A percentile compares a stretch with the other conserved stretches of the same genome.
Evolutionary conservation across 2,888 invertebrate species (phyloP).

Genomic region (Listrodromus nycthemerus): DNA sequence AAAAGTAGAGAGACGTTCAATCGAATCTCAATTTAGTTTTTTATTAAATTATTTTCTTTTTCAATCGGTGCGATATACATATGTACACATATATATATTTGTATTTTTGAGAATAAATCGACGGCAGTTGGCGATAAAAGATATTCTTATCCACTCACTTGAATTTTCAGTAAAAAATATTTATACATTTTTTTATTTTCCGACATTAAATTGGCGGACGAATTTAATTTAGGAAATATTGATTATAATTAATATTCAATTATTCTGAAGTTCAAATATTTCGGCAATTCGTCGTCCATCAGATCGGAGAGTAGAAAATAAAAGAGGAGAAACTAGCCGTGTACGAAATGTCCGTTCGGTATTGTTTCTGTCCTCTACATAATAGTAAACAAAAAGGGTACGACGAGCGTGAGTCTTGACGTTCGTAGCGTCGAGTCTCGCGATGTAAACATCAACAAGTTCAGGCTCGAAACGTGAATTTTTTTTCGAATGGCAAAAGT

Average conservation of each 20-base stretch:
- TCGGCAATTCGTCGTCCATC: background rate
- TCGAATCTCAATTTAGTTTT: no score
- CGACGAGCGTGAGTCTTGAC: background rate
- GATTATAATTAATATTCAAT: background rate
- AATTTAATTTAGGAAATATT: background rate
- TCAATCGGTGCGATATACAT: no score
- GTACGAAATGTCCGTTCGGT: background rate
- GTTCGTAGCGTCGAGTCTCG: background rate
- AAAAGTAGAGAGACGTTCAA: no score
- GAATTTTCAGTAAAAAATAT: no score
- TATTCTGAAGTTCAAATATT: background rate
- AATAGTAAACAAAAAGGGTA: background rate
- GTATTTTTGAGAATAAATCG: no score
- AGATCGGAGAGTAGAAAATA: background rate
- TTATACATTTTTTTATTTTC: no score
- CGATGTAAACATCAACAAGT: slow-evolving; percentile 6
- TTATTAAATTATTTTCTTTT: no score
- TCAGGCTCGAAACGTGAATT: background rate
- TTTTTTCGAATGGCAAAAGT: background rate
- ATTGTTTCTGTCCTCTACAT: background rate
- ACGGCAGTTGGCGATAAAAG: no score
- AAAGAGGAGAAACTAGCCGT: background rate
- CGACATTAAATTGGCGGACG: no score
- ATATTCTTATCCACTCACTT: no score
- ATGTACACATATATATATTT: no score